These are phyloP conservation scores for Dipodomys spectabilis DNA, from an alignment of 2,113 vertebrate species.

Conservation along the genomic window DNA sequence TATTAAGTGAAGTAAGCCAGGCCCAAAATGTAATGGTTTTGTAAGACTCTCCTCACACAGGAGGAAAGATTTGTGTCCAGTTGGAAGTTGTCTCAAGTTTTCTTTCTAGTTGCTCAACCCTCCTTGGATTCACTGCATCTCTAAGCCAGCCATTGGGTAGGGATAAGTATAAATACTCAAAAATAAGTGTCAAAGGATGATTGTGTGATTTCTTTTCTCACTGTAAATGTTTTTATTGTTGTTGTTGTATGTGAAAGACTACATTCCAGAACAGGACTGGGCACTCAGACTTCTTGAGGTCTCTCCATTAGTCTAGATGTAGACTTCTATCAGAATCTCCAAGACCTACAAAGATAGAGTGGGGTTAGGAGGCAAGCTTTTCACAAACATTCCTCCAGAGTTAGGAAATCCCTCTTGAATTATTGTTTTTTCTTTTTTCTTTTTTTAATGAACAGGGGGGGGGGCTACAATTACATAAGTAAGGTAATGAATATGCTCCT, in stretches of 20 bases:
- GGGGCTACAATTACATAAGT: no score
- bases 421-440: no score
- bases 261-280: conserved; percentile 47
- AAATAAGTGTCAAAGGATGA: neutral
- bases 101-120: neutral
- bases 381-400: neutral
- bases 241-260: neutral
- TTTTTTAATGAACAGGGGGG: no score
- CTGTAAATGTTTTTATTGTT: neutral
- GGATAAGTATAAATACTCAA: neutral
- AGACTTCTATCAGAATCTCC: conserved; percentile 47
- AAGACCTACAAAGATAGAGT: neutral
- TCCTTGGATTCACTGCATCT: neutral
- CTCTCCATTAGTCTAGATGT: neutral
- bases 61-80: neutral
- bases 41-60: neutral
- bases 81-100: neutral
- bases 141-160: neutral
- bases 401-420: no score
- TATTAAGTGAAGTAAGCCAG: no score
- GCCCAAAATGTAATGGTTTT: no score
- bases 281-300: fast-evolving
- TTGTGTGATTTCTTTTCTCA: neutral
- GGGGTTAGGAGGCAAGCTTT: neutral
- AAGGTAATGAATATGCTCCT: no score